Evolutionary conservation across 2,888 invertebrate genomes (phyloP).

Genomic region (Andrena fulva): DNA sequence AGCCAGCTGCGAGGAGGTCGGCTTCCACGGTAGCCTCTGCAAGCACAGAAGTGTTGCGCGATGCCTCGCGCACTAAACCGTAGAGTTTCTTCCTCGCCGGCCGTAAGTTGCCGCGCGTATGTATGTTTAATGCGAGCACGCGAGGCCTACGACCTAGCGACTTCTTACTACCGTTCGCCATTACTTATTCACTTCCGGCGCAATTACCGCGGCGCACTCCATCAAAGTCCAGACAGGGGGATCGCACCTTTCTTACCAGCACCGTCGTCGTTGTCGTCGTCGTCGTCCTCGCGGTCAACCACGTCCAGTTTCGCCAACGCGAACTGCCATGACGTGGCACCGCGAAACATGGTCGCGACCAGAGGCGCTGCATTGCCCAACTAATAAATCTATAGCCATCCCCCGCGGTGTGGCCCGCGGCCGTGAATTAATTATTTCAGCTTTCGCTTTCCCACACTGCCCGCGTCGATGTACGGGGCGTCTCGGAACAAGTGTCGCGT

Average conservation of each 20-base stretch:
- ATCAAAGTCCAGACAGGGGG: constrained; percentile 68
- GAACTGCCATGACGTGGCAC: constrained; percentile 37
- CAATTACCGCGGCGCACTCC: constrained; percentile 74
- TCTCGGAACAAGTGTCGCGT: constrained; percentile 1
- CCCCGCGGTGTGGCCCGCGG: constrained; percentile 12
- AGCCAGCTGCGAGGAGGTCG: background rate
- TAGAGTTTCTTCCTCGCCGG: constrained; percentile 44
- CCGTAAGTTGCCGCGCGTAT: constrained; percentile 65
- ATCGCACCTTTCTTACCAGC: constrained; percentile 64
- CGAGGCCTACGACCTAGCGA: constrained; percentile 75
- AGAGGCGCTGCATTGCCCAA: constrained; percentile 8
- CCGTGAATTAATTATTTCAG: constrained; percentile 51
- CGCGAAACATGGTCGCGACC: constrained; percentile 7
- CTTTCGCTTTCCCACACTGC: constrained; percentile 37
- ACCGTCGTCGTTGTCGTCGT: background rate
- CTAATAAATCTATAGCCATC: constrained; percentile 51
- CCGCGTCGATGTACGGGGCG: background rate
- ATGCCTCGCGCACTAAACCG: constrained; percentile 28
- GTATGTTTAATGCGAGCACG: constrained; percentile 77
- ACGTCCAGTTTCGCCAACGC: constrained; percentile 3
- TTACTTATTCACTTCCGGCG: constrained; percentile 78
- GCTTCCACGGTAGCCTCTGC: background rate
- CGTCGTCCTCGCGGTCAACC: background rate
- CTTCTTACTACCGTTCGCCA: constrained; percentile 74
- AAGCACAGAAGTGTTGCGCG: background rate